Evolutionary conservation across 2,888 invertebrate species (phyloP).

Genomic region (Lasioglossum villosulum): DNA sequence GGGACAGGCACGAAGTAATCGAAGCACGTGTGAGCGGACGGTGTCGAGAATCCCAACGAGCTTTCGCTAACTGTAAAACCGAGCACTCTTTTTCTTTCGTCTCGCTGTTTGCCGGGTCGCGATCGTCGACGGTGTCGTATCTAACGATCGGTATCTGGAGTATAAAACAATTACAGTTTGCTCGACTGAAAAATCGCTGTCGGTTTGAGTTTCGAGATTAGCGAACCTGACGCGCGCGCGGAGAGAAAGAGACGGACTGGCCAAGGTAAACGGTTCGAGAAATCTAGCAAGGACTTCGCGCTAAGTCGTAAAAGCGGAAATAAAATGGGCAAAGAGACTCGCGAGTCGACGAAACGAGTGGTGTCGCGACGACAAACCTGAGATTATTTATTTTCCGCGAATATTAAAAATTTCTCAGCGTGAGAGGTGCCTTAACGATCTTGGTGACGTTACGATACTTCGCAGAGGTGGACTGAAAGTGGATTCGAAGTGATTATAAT

Average conservation of each 20-base stretch:
- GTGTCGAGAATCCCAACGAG: constrained; percentile 66
- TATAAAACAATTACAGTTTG: neutral
- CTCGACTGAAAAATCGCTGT: constrained; percentile 12
- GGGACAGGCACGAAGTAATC: constrained; percentile 54
- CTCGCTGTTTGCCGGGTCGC: constrained; percentile 35
- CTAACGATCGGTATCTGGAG: neutral
- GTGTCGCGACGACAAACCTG: neutral
- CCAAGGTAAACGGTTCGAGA: constrained; percentile 23
- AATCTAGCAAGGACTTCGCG: neutral
- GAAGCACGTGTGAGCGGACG: constrained; percentile 61
- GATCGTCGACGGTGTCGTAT: neutral
- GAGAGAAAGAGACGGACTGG: neutral
- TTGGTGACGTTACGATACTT: neutral
- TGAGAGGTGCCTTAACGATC: neutral
- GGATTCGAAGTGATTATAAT: neutral
- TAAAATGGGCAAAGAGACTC: neutral
- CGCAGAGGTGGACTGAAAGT: neutral
- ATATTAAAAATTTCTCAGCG: neutral
- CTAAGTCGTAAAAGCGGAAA: neutral
- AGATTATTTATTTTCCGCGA: neutral
- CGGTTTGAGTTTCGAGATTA: neutral
- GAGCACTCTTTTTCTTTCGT: constrained; percentile 43
- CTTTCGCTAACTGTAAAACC: constrained; percentile 68
- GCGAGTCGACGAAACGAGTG: neutral
- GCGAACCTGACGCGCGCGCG: too few relatives aligned